Evolutionary conservation across 1,140 invertebrate species (phyloP), one percentile per base, ranked within the genome.

Genomic region (Muscidifurax raptorellus): DNA sequence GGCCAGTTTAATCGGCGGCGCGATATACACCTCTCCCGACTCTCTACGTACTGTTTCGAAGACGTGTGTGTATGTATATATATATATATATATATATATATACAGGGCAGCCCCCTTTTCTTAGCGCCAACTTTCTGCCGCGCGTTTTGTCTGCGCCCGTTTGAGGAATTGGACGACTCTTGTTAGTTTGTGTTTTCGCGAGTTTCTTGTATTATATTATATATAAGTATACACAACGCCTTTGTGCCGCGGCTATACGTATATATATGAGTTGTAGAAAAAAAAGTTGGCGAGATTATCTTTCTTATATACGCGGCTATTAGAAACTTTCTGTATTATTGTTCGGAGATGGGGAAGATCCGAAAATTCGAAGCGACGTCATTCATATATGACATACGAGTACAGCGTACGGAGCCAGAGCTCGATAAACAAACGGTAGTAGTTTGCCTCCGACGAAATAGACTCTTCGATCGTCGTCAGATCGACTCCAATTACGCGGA

Each of bases 1-100:
- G 75, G 32, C 2, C 12, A 25, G 83, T 25, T 79, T 84, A 84
- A 84, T 84, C 83, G 83, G 27, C 47, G 36, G 18, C n/a, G 72
- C 36, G 36, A 75, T n/a, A 30, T 44, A 30, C 72, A 44, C 72
- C 10, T n/a, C 15, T 72, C 27, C 30, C n/a, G n/a, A 71, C 25
- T 9, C 30, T 12, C 25, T 69, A 27, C 25, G 27, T 69, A n/a
- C n/a, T n/a, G 66, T 69, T 67, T 67, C 74, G 30, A 74, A 30
- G 18, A 13, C 66, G 27, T 27, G 27, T 67, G 1, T 67, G 27
- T 13, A 18, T 3, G 27, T 67, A 67, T 12, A 67, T 12, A 40
- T 40, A 47, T 67, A 67, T 67, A 67, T 25, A 13, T 67, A 67
- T 67, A 67, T 67, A 22, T 3, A 22, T 27, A 27, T 67, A 25